Conservation (phyloP, 1,140 invertebrate genomes). For the Eriocheir sinensis region DNA sequence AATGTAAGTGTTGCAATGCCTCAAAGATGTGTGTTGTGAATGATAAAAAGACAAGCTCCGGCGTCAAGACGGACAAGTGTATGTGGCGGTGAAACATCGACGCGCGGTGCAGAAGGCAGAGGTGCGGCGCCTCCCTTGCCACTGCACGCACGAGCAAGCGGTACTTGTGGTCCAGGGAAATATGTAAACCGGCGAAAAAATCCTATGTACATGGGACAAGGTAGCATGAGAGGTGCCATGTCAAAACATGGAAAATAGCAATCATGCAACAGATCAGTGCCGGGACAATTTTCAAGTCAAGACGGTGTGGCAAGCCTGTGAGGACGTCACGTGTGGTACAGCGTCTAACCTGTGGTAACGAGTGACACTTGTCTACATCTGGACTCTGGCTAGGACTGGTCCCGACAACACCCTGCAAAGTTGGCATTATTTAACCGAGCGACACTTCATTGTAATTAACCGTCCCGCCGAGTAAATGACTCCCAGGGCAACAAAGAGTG, state of each 20-base stretch:
- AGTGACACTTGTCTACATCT: neutral
- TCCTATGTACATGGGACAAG: neutral
- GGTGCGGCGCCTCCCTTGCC: neutral
- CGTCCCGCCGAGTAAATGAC: neutral
- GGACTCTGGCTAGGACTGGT: neutral
- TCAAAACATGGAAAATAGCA: neutral
- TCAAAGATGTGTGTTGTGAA: neutral
- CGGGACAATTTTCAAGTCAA: neutral
- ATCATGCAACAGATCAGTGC: conserved; percentile 12
- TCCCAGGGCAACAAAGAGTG: neutral
- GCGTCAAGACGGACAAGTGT: no score
- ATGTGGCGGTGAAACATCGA: neutral
- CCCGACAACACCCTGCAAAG: neutral
- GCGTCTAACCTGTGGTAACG: neutral
- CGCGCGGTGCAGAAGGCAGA: neutral
- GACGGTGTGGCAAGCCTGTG: neutral
- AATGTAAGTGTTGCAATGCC: neutral
- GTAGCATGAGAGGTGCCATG: neutral
- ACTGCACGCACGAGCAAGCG: neutral
- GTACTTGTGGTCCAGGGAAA: neutral
- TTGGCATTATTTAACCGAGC: neutral
- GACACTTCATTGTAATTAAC: neutral
- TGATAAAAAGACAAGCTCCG: no score
- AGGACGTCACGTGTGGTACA: neutral
- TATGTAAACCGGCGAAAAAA: neutral